Evolutionary conservation across 1,140 invertebrate genomes (phyloP).

Genomic region (Atta cephalotes): DNA sequence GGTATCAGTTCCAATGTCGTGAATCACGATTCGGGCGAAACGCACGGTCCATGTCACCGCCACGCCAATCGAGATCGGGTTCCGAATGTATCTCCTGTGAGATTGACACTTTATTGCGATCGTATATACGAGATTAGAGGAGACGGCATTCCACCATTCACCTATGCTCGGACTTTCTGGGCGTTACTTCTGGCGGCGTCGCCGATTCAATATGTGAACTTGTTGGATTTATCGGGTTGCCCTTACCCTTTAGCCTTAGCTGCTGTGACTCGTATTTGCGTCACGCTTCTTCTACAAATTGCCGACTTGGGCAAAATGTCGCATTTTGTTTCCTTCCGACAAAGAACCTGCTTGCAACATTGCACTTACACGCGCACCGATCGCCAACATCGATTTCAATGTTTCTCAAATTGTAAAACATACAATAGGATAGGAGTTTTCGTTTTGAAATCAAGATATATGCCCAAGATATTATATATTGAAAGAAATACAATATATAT

Average conservation of each 20-base stretch:
- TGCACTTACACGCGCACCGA: slow-evolving; percentile 16
- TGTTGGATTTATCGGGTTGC: slow-evolving; percentile 59
- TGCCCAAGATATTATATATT: not conserved
- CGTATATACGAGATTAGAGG: slow-evolving; percentile 61
- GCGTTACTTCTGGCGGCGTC: slow-evolving; percentile 43
- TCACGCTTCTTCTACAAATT: slow-evolving; percentile 59
- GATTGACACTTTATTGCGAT: slow-evolving; percentile 66
- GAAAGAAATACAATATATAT: too few relatives aligned
- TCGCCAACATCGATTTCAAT: slow-evolving; percentile 46
- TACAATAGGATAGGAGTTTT: not conserved
- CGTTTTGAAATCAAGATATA: not conserved
- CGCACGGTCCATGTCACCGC: slow-evolving; percentile 29
- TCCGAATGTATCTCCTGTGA: slow-evolving; percentile 1
- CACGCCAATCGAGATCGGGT: slow-evolving; percentile 11
- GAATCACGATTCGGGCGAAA: slow-evolving; percentile 44
- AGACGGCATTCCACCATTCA: slow-evolving; percentile 51
- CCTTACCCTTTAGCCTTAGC: slow-evolving; percentile 6
- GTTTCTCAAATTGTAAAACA: slow-evolving; percentile 33
- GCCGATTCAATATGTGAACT: slow-evolving; percentile 63
- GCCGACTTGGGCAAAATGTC: slow-evolving; percentile 38
- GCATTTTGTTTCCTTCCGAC: slow-evolving; percentile 29
- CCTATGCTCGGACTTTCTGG: slow-evolving; percentile 32
- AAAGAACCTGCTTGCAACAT: slow-evolving; percentile 9
- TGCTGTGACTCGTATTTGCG: slow-evolving; percentile 48
- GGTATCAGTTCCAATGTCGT: not conserved